phyloP scores from a whole-genome alignment of 2,113 vertebrate genomes.

The Ploceus nigricollis region DNA sequence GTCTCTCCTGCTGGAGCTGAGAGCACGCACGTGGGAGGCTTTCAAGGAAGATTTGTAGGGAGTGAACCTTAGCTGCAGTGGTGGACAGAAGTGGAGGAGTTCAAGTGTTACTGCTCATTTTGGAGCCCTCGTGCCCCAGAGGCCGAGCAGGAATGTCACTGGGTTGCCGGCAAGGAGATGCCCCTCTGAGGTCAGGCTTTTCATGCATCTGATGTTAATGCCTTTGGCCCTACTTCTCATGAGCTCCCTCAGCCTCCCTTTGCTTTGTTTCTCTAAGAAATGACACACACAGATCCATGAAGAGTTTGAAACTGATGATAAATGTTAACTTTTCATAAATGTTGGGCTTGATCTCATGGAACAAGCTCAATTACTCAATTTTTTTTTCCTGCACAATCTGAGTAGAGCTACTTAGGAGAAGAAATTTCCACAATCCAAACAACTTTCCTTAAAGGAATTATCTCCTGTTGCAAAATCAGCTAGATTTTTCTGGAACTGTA shows the following conservation, averaged over 20 bases:
- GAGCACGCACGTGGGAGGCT: rapidly evolving
- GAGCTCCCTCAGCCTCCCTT: not conserved
- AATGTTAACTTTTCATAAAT: not conserved
- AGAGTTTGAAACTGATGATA: not conserved
- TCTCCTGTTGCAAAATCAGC: not conserved
- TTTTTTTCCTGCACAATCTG: not conserved
- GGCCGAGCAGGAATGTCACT: not conserved
- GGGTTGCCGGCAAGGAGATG: rapidly evolving
- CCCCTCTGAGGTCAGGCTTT: not conserved
- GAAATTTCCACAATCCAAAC: not conserved
- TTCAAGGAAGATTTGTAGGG: not conserved
- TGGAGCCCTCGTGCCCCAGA: not conserved
- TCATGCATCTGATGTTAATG: not conserved
- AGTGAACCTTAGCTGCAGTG: not conserved
- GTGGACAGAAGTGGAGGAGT: not conserved
- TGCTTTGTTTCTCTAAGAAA: not conserved
- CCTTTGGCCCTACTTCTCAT: not conserved
- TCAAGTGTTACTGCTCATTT: not conserved
- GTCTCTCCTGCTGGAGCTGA: not conserved
- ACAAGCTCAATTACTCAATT: not conserved
- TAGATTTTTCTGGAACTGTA: not conserved
- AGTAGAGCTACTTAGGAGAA: not conserved
- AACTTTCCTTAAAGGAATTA: not conserved
- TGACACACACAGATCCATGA: not conserved
- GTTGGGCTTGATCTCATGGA: not conserved